Evolutionary conservation across 2,797 vertebrate genomes (phyloP), one percentile per base, ranked within the genome.

Genomic region (Malurus leucopterus): DNA sequence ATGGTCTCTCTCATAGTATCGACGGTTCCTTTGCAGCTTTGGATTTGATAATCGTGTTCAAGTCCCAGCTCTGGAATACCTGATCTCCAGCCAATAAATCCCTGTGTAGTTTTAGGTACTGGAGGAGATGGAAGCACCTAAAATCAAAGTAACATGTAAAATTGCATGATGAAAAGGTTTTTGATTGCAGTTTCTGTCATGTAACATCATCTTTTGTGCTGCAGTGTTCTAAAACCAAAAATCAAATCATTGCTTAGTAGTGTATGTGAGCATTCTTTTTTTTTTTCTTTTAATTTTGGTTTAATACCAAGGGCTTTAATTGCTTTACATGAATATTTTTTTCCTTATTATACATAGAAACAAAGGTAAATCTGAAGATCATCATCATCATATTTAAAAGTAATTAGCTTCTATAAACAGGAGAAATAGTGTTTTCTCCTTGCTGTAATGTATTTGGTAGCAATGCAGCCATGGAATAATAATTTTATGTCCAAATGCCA

Each of bases 61-160:
- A 98, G 96, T 75, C 96, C 95, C 50, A 98, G 91, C 30, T 80
- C 96, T 0, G 97, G 93, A 27, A 96, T 93, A 8, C 89, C 50
- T 1, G 98, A 98, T 59, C 98, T 96, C 98, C 98, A 99, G 47
- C 98, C 98, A 44, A 99, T 98, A 80, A 98, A 94, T 11, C 96
- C 98, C 92, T 98, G 98, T 2, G 96, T 97, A 1, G 98, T 99
- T 90, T 94, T 91, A 1, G 98, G 98, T 22, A 99, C 62, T 1
- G 97, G 96, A 27, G 98, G 98, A 7, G 98, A 98, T 1, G 98
- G 96, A 7, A 91, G 69, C 34, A 98, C 97, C 98, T 98, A 72
- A 27, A 92, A 86, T 15, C 58, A 50, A 84, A 91, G 34, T 26
- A 51, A 62, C 41, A 64, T 4, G 27, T 54, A 71, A 30, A 84